phyloP scores from a whole-genome alignment of 2,888 invertebrate genomes.

The Acanthosoma haemorrhoidale region DNA sequence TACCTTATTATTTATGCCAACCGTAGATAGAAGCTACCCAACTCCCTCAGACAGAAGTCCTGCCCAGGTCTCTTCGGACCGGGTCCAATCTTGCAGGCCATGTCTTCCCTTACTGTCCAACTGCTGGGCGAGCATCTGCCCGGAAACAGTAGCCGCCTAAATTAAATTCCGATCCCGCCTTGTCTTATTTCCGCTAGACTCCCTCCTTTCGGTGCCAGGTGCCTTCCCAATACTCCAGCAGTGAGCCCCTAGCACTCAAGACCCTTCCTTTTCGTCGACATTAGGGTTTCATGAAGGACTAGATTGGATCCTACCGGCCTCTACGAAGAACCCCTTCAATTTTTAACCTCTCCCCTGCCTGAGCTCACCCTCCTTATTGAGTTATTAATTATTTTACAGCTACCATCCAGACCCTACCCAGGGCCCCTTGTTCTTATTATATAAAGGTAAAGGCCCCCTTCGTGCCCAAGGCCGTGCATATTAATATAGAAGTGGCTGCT shows the following conservation, averaged over 20 bases:
- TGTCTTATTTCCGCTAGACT: background rate
- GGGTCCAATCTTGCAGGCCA: conserved; percentile 4
- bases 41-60: no score
- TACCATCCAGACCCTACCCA: no score
- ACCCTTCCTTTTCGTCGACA: no score
- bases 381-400: conserved; percentile 26
- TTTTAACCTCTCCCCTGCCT: conserved; percentile 13
- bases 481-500: conserved; percentile 8
- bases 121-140: background rate
- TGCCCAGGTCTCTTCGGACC: no score
- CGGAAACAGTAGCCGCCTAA: conserved; percentile 12
- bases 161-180: background rate
- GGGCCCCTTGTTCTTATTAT: conserved; percentile 6
- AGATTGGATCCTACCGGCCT: conserved; percentile 13
- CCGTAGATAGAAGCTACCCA: no score
- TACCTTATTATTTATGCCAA: no score
- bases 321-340: conserved; percentile 17
- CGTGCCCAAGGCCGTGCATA: background rate
- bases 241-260: no score
- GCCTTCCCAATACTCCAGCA: no score
- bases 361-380: conserved; percentile 22
- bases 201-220: no score
- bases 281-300: conserved; percentile 16
- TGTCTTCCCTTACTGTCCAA: conserved; percentile 7
- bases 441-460: background rate